A percentile compares a stretch with the other conserved stretches of the same genome.
Evolutionary conservation across 2,888 invertebrate species (phyloP).

Genomic region (Willowsia nigromaculata): DNA sequence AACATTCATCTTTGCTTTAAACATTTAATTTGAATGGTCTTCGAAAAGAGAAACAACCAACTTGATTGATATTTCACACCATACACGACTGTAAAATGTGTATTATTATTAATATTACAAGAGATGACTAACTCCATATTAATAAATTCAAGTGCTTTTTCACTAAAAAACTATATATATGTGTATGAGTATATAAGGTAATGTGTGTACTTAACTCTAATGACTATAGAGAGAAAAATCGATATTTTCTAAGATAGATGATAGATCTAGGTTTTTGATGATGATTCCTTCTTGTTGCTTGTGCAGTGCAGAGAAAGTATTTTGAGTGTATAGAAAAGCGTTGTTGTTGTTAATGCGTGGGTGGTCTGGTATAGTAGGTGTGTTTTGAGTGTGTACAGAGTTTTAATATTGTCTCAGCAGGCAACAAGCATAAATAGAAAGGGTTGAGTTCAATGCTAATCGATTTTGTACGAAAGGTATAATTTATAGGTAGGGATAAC

Average conservation of each 20-base stretch:
- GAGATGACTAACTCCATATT: not conserved
- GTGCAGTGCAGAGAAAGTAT: not conserved
- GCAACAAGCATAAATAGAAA: conserved; percentile 29
- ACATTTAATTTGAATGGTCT: not conserved
- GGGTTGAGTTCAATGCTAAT: conserved; percentile 71
- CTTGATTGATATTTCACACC: conserved; percentile 22
- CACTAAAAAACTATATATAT: not conserved
- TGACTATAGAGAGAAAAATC: not conserved
- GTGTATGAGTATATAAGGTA: conserved; percentile 21
- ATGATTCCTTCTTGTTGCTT: conserved; percentile 36
- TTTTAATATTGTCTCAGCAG: not conserved
- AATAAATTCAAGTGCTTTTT: conserved; percentile 43
- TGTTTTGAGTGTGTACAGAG: not conserved
- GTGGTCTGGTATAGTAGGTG: not conserved
- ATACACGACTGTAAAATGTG: conserved; percentile 36
- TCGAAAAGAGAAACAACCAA: not conserved
- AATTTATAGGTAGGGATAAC: not conserved
- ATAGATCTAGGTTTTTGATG: not conserved
- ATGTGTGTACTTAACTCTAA: not conserved
- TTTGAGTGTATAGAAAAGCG: not conserved
- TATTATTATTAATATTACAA: conserved; percentile 15
- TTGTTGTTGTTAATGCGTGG: not conserved
- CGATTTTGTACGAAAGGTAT: conserved; percentile 69
- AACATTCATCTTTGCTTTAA: not conserved
- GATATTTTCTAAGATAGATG: conserved; percentile 1